These are phyloP conservation scores for Drosophila leonis DNA, from an alignment of 2,888 invertebrate genomes.

Conservation along the genomic window DNA sequence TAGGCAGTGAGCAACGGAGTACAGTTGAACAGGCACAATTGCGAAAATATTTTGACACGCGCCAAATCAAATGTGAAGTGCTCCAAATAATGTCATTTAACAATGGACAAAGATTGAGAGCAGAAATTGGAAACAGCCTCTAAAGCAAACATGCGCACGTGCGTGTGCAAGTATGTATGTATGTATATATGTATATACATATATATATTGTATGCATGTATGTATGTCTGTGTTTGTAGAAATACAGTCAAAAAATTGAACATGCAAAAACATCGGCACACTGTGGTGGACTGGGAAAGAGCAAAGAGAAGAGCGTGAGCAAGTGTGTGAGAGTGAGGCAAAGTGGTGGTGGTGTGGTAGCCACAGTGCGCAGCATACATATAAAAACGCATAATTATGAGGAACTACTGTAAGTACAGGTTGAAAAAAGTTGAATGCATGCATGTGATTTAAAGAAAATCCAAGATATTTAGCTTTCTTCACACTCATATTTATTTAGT, in stretches of 20 bases:
- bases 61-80: slow-evolving; percentile 65
- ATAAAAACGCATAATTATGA: slow-evolving; percentile 19
- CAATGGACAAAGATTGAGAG: slow-evolving; percentile 55
- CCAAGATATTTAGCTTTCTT: too few species aligned
- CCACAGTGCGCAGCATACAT: slow-evolving; percentile 27
- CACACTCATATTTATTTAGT: background rate
- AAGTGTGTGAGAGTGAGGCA: slow-evolving; percentile 9
- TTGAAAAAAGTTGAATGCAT: background rate
- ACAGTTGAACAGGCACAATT: slow-evolving; percentile 36
- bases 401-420: background rate
- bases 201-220: slow-evolving; percentile 6
- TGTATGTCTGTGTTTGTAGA: slow-evolving; percentile 13
- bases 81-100: slow-evolving; percentile 73
- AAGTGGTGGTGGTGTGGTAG: slow-evolving; percentile 4
- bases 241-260: slow-evolving; percentile 51
- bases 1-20: slow-evolving; percentile 15
- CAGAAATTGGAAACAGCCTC: slow-evolving; percentile 33
- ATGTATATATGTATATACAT: background rate
- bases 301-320: background rate
- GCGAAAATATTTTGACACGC: slow-evolving; percentile 66
- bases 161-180: slow-evolving; percentile 4
- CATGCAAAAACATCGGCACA: slow-evolving; percentile 50
- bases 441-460: background rate
- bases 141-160: slow-evolving; percentile 19
- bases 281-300: slow-evolving; percentile 5